phyloP scores from a whole-genome alignment of 2,113 vertebrate genomes.

The Ceyx margarethae region DNA sequence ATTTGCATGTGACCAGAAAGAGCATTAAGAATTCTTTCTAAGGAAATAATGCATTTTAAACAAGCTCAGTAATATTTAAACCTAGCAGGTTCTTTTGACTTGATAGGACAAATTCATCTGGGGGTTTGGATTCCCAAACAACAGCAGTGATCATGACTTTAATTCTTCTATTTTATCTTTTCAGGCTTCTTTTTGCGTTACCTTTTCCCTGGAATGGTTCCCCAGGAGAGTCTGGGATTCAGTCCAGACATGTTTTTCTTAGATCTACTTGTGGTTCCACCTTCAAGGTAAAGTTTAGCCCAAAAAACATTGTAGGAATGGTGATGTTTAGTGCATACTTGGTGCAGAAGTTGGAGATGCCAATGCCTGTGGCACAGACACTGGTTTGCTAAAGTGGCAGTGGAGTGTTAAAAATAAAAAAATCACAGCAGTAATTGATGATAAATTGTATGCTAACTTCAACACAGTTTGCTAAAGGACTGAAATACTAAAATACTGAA shows the following conservation, averaged over 20 bases:
- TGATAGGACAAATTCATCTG: background rate
- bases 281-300: constrained; percentile 81
- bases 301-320: background rate
- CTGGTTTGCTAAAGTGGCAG: background rate
- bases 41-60: background rate
- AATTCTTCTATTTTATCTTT: background rate
- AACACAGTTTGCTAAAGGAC: background rate
- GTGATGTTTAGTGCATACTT: rapidly evolving
- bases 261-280: constrained; percentile 90
- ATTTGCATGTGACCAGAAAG: background rate
- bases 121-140: background rate
- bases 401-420: background rate
- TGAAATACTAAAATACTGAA: background rate
- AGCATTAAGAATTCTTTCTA: background rate
- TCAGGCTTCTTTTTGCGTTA: constrained; percentile 90
- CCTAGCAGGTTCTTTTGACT: background rate
- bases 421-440: background rate
- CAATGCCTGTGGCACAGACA: background rate
- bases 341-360: background rate
- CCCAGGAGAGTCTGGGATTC: constrained; percentile 57
- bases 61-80: background rate
- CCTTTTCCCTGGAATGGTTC: constrained; percentile 84
- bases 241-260: constrained; percentile 88
- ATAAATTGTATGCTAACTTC: background rate
- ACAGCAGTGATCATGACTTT: background rate